These are phyloP conservation scores for Pogonognathellus flavescens DNA, from an alignment of 1,140 invertebrate species.

Conservation along the genomic window DNA sequence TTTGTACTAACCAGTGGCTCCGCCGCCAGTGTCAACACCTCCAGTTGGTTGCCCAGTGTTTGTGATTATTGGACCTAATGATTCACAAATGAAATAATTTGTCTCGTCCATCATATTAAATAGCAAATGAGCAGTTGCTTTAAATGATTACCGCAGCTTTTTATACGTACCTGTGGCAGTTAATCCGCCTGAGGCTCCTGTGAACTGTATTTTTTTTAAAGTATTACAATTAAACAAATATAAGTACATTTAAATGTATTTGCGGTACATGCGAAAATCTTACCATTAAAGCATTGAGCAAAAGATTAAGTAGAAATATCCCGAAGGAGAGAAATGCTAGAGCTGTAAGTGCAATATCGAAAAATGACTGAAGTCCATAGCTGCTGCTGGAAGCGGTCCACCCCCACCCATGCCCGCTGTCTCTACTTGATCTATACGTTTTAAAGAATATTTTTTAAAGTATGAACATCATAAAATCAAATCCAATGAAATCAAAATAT, in stretches of 20 bases:
- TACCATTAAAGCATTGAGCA: slow-evolving; percentile 65
- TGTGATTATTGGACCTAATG: slow-evolving; percentile 31
- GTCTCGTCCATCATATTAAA: too few relatives aligned
- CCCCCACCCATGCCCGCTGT: slow-evolving; percentile 52
- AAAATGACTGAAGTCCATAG: slow-evolving; percentile 58
- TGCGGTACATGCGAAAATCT: slow-evolving; percentile 1
- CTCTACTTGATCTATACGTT: not conserved
- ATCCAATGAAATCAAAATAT: too few relatives aligned
- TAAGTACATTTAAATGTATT: not conserved
- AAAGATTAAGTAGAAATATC: slow-evolving; percentile 66
- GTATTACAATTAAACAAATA: not conserved
- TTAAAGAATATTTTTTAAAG: not conserved
- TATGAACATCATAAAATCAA: not conserved
- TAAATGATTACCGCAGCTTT: too few relatives aligned
- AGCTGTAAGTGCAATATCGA: slow-evolving; percentile 67
- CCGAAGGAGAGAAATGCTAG: slow-evolving; percentile 66
- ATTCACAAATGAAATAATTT: too few relatives aligned
- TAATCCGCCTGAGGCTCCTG: not conserved
- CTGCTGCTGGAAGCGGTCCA: slow-evolving; percentile 16
- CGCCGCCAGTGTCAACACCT: not conserved
- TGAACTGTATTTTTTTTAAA: not conserved
- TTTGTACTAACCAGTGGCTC: not conserved
- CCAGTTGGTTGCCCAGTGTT: not conserved
- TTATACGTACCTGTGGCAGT: slow-evolving; percentile 5
- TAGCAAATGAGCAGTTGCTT: too few relatives aligned